Evolutionary conservation across 2,113 vertebrate species (phyloP).

Genomic region (Gnathochromis pfefferi): DNA sequence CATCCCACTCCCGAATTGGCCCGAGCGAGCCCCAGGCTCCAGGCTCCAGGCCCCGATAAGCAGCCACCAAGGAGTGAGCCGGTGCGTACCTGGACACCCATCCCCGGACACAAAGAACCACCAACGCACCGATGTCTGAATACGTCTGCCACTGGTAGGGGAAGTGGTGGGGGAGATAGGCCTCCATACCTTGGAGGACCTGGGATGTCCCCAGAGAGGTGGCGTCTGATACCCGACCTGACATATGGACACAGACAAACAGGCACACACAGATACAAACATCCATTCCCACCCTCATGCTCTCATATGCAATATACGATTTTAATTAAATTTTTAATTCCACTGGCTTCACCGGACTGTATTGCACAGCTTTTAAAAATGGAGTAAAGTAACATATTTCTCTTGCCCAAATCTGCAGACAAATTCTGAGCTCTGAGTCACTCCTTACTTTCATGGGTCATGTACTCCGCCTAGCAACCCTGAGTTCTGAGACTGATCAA

Average conservation of each 20-base stretch:
- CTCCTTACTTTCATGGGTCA: slow-evolving; percentile 18
- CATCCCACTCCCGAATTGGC: background rate
- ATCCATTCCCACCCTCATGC: background rate
- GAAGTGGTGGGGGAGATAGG: background rate
- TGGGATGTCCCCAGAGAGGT: background rate
- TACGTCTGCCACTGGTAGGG: background rate
- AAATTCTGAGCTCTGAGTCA: background rate
- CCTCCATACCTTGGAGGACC: background rate
- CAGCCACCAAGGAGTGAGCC: background rate
- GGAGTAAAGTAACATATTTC: background rate
- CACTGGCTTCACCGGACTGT: background rate
- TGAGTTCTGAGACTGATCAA: background rate
- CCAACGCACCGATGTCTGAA: background rate
- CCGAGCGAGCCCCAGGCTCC: background rate
- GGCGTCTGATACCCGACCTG: rapidly evolving
- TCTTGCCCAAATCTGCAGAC: slow-evolving; percentile 4
- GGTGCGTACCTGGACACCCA: background rate
- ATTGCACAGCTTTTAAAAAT: background rate
- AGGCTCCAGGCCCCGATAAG: background rate
- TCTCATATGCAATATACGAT: background rate
- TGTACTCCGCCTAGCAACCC: slow-evolving; percentile 13
- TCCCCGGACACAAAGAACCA: background rate
- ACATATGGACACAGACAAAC: background rate
- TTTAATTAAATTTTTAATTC: background rate
- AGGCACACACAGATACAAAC: background rate